Base-by-base conservation (phyloP, 2,888 invertebrate species). In the Drosophila lacicola region DNA sequence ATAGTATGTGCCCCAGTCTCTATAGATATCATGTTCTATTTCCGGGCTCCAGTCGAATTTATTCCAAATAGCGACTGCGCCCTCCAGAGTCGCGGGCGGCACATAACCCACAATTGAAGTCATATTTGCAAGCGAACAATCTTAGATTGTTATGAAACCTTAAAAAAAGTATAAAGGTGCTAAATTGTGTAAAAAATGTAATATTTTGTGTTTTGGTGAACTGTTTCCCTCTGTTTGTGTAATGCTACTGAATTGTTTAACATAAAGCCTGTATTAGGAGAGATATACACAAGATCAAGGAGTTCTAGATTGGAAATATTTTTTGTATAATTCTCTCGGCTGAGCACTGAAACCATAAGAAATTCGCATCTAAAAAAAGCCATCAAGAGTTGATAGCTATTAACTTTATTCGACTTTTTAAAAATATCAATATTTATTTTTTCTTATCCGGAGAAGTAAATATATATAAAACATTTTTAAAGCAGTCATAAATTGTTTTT, bases 1-100 rank as follows among this genome's bases (percentile, higher is more conserved):
- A 47, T 91, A 92, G 60, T 91, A 91, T 0, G 82, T 73, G 3
- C 91, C 92, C 92, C 92, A 92, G 34, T 91, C 92, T 5, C 90
- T 81, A 14, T 90, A 92, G 14, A 92, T 89, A n/a, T 86, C 60
- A 65, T 91, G 91, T n/a, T 89, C 82, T 3, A 90, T 80, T 42
- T 91, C 90, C 0, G 79, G 76, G 11, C 72, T 75, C 83, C 90
- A 89, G 11, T 88, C 88, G 8, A 91, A 76, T 21, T 81, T 85
- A 17, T 82, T 71, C 91, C 91, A 91, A 19, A 74, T 67, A 1
- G 80, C 72, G 4, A 73, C 1, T 3, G 65, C 11, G 14, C 36
- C 61, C 0, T 70, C 86, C 1, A 39, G 0, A 11, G 21, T n/a
- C 13, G 6, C 0, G 0, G 14, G 0, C 8, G 69, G 66, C 0